Evolutionary conservation across 2,113 vertebrate species (phyloP).

Genomic region (Colinus virginianus): DNA sequence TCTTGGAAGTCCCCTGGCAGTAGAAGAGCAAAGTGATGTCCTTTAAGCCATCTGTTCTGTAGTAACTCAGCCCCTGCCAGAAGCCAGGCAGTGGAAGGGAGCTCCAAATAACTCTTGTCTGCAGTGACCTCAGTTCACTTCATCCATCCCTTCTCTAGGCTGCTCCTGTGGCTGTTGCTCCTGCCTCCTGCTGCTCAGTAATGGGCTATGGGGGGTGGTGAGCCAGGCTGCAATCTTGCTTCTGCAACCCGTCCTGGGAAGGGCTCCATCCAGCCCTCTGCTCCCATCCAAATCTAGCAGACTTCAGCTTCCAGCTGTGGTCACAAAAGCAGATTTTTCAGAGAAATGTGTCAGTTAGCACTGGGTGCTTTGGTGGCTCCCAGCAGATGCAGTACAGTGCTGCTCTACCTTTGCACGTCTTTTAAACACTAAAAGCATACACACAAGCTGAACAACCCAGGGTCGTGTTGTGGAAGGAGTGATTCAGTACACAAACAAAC

Average conservation of each 20-base stretch:
- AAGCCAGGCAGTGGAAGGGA: background rate
- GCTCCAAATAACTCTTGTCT: background rate
- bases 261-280: background rate
- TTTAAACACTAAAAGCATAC: background rate
- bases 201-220: background rate
- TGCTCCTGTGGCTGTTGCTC: background rate
- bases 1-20: constrained; percentile 71
- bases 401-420: background rate
- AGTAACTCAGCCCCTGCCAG: constrained; percentile 25
- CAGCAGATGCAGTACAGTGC: fast-evolving
- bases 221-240: background rate
- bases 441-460: background rate
- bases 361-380: background rate
- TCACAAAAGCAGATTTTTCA: background rate
- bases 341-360: background rate
- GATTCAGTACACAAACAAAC: background rate
- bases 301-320: background rate
- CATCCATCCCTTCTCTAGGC: background rate
- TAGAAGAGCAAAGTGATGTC: background rate
- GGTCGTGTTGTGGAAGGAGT: background rate
- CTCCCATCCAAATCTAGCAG: background rate
- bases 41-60: constrained; percentile 33
- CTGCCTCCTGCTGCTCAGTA: background rate
- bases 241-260: background rate
- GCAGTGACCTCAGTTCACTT: background rate